These are phyloP conservation scores for Corynorhinus townsendii DNA, from an alignment of 2,113 vertebrate genomes.

Conservation along the genomic window DNA sequence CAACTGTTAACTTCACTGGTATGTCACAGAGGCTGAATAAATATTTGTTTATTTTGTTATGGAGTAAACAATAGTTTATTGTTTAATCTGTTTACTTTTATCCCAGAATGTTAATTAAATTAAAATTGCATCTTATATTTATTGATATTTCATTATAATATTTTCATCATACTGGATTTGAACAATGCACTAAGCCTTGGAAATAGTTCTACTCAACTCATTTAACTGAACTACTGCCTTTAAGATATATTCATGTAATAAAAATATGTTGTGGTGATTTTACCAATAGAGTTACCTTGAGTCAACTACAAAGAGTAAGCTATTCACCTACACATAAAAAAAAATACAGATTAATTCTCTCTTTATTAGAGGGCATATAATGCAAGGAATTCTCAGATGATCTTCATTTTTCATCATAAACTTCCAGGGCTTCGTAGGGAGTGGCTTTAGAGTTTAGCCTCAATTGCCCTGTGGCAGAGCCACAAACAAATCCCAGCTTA, in stretches of 20 bases:
- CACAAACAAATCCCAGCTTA: too few species aligned
- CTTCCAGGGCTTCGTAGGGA: background rate
- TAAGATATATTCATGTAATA: background rate
- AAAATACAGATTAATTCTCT: background rate
- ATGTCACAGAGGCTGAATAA: background rate
- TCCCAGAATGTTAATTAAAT: background rate
- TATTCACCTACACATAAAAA: background rate
- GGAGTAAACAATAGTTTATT: fast-evolving
- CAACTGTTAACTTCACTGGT: background rate
- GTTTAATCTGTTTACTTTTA: background rate
- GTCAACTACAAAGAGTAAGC: background rate
- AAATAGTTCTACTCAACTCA: background rate
- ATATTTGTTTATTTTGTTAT: background rate
- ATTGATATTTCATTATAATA: background rate
- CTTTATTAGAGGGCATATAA: background rate
- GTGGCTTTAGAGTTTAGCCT: too few species aligned
- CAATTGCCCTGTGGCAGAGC: too few species aligned
- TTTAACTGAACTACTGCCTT: background rate
- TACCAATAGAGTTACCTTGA: background rate
- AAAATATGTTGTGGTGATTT: background rate
- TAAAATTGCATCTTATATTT: background rate
- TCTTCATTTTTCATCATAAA: background rate
- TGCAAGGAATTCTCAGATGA: background rate
- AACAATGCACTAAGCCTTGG: background rate
- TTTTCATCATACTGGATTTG: background rate